Conservation (phyloP, 1,140 invertebrate species). For the Cotesia vestalis region DNA sequence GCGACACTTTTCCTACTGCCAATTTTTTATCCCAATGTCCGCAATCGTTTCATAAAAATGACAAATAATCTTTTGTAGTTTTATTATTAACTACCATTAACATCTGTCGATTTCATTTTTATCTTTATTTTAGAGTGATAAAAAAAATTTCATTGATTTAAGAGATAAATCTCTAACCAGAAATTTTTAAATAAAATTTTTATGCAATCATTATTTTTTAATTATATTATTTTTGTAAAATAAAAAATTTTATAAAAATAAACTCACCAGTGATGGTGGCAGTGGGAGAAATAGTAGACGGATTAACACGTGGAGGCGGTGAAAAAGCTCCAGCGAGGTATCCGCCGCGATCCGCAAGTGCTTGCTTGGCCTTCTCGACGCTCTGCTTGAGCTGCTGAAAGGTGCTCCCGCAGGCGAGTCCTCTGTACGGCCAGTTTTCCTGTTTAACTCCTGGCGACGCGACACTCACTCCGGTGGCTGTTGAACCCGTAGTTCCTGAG, state of each 20-base stretch:
- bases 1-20: conserved; percentile 47
- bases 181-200: too few relatives aligned
- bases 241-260: conserved; percentile 9
- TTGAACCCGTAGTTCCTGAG: conserved; percentile 55
- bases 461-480: conserved; percentile 54
- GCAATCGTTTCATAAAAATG: conserved; percentile 36
- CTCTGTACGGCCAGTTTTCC: conserved; percentile 66
- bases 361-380: conserved; percentile 88
- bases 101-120: conserved; percentile 5
- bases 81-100: conserved; percentile 17
- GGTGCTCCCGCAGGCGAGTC: conserved; percentile 68
- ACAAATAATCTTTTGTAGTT: conserved; percentile 52
- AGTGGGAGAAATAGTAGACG: conserved; percentile 59
- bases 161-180: too few relatives aligned
- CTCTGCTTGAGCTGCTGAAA: conserved; percentile 89
- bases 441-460: conserved; percentile 62
- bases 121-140: too few relatives aligned
- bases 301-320: conserved; percentile 60
- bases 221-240: too few relatives aligned
- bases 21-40: conserved; percentile 39
- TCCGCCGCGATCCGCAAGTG: conserved; percentile 69
- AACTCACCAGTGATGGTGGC: conserved; percentile 61
- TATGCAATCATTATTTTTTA: too few relatives aligned
- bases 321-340: conserved; percentile 65
- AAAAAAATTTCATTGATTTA: too few relatives aligned